Conservation (phyloP, 2,797 vertebrate species). For the Macropodus opercularis region DNA sequence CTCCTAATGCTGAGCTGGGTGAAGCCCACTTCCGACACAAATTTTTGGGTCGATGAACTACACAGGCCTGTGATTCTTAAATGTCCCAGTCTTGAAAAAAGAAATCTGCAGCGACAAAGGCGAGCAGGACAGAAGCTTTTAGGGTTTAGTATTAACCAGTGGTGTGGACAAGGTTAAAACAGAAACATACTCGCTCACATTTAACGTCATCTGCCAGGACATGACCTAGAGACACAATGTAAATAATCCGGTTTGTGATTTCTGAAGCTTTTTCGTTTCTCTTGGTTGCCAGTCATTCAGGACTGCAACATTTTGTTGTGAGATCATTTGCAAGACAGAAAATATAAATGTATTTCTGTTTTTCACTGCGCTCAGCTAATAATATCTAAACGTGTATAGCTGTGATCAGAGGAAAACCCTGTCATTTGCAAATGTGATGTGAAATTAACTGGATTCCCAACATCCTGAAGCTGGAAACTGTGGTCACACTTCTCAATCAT, state of each 20-base stretch:
- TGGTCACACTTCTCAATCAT: constrained; percentile 21
- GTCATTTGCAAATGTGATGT: not conserved
- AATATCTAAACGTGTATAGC: not conserved
- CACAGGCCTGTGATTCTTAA: constrained; percentile 20
- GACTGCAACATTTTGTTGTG: not conserved
- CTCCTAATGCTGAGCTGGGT: constrained; percentile 39
- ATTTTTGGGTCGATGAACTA: constrained; percentile 38
- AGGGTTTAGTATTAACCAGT: constrained; percentile 14
- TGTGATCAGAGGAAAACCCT: not conserved
- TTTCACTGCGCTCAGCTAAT: not conserved
- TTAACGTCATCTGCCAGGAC: not conserved
- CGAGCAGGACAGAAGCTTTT: not conserved
- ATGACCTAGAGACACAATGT: not conserved
- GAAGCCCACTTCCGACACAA: constrained; percentile 37
- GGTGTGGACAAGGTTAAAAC: not conserved
- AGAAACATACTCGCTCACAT: not conserved
- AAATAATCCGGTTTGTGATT: not conserved
- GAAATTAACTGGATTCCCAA: constrained; percentile 1
- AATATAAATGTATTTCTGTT: not conserved
- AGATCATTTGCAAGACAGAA: not conserved
- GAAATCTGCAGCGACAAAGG: constrained; percentile 5
- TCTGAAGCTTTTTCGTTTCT: too few relatives aligned
- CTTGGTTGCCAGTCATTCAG: not conserved
- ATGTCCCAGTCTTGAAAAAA: constrained; percentile 3
- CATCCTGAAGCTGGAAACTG: not conserved